phyloP scores from a whole-genome alignment of 1,140 invertebrate genomes.

The Lordiphosa clarofinis region DNA sequence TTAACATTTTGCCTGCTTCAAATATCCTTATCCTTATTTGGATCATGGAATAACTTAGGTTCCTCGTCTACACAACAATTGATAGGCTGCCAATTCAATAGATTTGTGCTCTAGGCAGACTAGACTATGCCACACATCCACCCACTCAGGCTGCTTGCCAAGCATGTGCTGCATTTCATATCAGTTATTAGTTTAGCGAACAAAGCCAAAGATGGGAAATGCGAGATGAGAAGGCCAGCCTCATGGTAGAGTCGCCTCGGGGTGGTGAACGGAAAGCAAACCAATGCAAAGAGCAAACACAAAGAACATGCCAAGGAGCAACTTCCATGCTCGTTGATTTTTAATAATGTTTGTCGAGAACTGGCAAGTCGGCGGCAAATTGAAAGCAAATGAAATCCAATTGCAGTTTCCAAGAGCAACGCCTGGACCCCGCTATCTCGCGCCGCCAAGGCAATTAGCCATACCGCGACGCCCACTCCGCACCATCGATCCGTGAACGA shows the following conservation, averaged over 20 bases:
- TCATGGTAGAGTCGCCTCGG: too few species aligned
- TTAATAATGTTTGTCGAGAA: slow-evolving; percentile 23
- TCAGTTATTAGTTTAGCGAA: slow-evolving; percentile 50
- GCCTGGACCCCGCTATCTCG: slow-evolving; percentile 2
- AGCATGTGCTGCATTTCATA: slow-evolving; percentile 55
- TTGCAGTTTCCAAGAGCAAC: slow-evolving; percentile 21
- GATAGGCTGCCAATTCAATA: slow-evolving; percentile 43
- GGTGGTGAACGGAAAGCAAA: background rate
- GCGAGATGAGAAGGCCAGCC: slow-evolving; percentile 2
- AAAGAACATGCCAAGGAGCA: slow-evolving; percentile 32
- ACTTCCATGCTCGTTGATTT: slow-evolving; percentile 42
- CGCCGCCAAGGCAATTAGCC: slow-evolving; percentile 61
- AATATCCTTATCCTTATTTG: too few species aligned
- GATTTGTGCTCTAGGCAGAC: slow-evolving; percentile 18
- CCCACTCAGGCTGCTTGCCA: slow-evolving; percentile 26
- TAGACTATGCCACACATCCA: slow-evolving; percentile 5
- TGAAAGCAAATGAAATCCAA: slow-evolving; percentile 69
- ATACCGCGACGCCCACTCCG: slow-evolving; percentile 26
- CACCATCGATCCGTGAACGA: slow-evolving; percentile 1
- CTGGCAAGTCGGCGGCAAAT: slow-evolving; percentile 60
- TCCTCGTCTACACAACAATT: slow-evolving; percentile 28
- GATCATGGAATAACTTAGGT: slow-evolving; percentile 3
- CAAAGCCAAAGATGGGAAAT: slow-evolving; percentile 10
- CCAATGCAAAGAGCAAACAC: slow-evolving; percentile 3
- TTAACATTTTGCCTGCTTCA: too few species aligned